Conservation (phyloP, 2,888 invertebrate genomes). For the Ichneumoninae sp. region DNA sequence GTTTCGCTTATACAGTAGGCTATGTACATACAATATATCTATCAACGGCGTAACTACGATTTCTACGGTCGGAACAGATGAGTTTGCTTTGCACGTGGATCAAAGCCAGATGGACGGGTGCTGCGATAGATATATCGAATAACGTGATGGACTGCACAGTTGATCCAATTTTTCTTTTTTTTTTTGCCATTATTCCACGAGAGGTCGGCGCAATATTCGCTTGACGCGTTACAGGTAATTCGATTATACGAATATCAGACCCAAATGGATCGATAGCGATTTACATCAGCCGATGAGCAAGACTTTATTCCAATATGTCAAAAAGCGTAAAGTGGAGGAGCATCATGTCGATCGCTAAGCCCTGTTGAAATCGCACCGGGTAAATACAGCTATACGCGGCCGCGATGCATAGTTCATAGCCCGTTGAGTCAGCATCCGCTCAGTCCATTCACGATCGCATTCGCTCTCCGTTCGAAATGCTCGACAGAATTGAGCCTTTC, state of each 20-base stretch:
- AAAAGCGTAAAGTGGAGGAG: slow-evolving; percentile 20
- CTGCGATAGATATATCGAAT: slow-evolving; percentile 8
- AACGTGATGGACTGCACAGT: slow-evolving; percentile 5
- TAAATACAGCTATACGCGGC: slow-evolving; percentile 8
- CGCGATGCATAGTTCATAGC: slow-evolving; percentile 14
- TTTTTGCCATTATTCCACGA: neutral
- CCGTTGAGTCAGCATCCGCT: neutral
- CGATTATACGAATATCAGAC: neutral
- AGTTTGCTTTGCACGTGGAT: slow-evolving; percentile 18
- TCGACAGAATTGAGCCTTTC: neutral
- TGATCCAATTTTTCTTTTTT: neutral
- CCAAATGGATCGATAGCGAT: slow-evolving; percentile 1
- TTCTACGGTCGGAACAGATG: slow-evolving; percentile 19
- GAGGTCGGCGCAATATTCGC: neutral
- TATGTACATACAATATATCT: slow-evolving; percentile 3
- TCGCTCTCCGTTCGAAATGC: neutral
- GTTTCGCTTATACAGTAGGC: slow-evolving; percentile 45
- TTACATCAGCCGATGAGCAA: slow-evolving; percentile 5
- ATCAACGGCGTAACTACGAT: slow-evolving; percentile 10
- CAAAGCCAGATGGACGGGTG: slow-evolving; percentile 6
- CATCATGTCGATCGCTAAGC: slow-evolving; percentile 8
- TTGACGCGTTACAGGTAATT: slow-evolving; percentile 7
- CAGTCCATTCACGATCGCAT: neutral
- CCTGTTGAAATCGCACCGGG: slow-evolving; percentile 6
- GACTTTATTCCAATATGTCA: neutral